These are phyloP conservation scores for Cosmia trapezina DNA, from an alignment of 2,888 invertebrate genomes.

Conservation along the genomic window DNA sequence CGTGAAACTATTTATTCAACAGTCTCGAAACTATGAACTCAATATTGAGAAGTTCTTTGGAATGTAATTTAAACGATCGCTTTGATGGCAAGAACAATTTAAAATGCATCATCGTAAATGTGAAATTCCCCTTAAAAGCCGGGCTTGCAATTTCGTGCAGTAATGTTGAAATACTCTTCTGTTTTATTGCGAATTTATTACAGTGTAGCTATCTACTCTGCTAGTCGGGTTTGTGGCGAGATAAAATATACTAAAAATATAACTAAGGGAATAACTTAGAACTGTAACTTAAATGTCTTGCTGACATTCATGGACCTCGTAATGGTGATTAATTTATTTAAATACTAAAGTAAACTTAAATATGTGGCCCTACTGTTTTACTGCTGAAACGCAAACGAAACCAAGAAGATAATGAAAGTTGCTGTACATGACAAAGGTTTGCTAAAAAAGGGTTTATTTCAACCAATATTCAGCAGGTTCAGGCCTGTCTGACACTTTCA, in stretches of 20 bases:
- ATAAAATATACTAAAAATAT: conserved; percentile 26
- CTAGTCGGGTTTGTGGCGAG: conserved; percentile 7
- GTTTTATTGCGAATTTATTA: conserved; percentile 44
- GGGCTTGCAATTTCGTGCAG: conserved; percentile 36
- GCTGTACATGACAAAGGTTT: conserved; percentile 21
- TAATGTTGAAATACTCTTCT: conserved; percentile 26
- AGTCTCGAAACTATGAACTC: conserved; percentile 43
- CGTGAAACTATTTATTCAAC: conserved; percentile 33
- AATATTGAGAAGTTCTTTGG: conserved; percentile 42
- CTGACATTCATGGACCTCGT: not conserved
- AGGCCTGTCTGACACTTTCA: conserved; percentile 10
- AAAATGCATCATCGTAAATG: conserved; percentile 55
- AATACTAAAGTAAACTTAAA: no score
- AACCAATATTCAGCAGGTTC: conserved; percentile 8
- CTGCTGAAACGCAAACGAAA: conserved; percentile 1
- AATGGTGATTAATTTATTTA: conserved; percentile 4
- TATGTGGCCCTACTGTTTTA: not conserved
- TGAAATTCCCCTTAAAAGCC: conserved; percentile 34
- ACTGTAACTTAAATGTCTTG: conserved; percentile 1
- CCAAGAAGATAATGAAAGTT: conserved; percentile 19
- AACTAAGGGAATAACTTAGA: conserved; percentile 24
- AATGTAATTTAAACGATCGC: conserved; percentile 38
- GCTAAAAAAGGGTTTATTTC: conserved; percentile 15
- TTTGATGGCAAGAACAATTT: conserved; percentile 37
- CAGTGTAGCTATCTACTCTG: conserved; percentile 16